Base-by-base conservation (phyloP, 2,113 vertebrate genomes). In the Limanda limanda region DNA sequence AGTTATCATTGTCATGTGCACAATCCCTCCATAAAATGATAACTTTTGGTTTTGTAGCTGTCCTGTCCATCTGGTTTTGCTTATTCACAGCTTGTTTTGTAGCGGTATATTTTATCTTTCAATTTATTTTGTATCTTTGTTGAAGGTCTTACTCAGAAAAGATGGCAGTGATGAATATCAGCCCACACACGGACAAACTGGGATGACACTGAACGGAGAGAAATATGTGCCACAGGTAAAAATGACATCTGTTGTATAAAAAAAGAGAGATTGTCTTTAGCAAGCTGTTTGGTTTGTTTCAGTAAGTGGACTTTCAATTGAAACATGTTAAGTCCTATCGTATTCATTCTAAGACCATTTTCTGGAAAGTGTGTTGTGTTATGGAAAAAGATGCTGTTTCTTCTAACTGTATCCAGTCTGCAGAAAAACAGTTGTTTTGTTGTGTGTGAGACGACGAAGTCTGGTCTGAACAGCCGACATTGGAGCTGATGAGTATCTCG, bases 121-220 rank as follows among this genome's bases (percentile, higher is more conserved):
- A 6, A 9, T 9, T 48, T 20, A 9, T 68, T 64, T 51, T 40
- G 9, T 59, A 15, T 61, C 2, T 42, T 31, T 64, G 18, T 87
- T 86, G 60, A 61, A 95, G 94, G 92, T 95, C 77, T 91, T 94
- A 60, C 83, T 95, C 23, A 86, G 85, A 79, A 94, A 89, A 84
- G 90, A 93, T 20, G 67, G 62, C 58, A 67, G 66, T 31, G 82
- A 88, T 24, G 87, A 87, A 10, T 52, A 68, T 62, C 67, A 76
- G 47, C 27, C 71, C 12, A 18, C 40, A 1, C 68, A 74, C 14
- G 80, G 25, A 71, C 66, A 84, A 65, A 81, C 37, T 64, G 73
- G 61, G 31, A 8, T 51, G 4, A 78, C 78, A 65, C 3, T 67
- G 37, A 79, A 71, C 24, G 59, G 71, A 61, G 89, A 88, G 10